These are phyloP conservation scores for Cecidostiba fungosa DNA, from an alignment of 2,888 invertebrate species.

Conservation along the genomic window DNA sequence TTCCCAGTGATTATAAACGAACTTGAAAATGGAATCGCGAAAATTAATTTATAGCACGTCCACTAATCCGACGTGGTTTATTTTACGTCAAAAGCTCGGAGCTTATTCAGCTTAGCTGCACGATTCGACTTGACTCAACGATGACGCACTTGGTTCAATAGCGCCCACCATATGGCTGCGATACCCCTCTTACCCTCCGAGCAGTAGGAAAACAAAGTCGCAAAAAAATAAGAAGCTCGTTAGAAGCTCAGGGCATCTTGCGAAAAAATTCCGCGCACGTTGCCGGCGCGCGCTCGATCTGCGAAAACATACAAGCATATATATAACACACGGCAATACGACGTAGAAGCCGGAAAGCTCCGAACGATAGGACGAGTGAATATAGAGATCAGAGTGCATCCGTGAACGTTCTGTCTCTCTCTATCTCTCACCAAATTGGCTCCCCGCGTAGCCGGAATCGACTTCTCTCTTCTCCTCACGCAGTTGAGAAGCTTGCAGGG, in stretches of 20 bases:
- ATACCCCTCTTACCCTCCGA: not conserved
- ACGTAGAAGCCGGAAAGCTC: not conserved
- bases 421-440: not conserved
- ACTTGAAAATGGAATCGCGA: not conserved
- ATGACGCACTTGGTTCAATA: not conserved
- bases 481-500: not conserved
- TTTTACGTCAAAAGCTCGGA: not conserved
- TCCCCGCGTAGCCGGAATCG: conserved; percentile 41
- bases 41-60: conserved; percentile 1
- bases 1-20: not conserved
- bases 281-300: not conserved
- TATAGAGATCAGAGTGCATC: conserved; percentile 50
- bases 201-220: not conserved
- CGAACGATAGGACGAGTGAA: not conserved
- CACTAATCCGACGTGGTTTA: not conserved
- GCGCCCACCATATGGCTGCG: not conserved
- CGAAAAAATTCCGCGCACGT: not conserved
- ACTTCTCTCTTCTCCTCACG: not conserved
- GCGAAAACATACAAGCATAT: not conserved
- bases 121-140: not conserved
- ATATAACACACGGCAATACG: not conserved
- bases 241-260: not conserved
- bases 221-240: not conserved
- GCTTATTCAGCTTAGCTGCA: not conserved
- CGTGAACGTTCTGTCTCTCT: not conserved